Base-by-base conservation (phyloP, 2,113 vertebrate genomes). In the Lates calcarifer region DNA sequence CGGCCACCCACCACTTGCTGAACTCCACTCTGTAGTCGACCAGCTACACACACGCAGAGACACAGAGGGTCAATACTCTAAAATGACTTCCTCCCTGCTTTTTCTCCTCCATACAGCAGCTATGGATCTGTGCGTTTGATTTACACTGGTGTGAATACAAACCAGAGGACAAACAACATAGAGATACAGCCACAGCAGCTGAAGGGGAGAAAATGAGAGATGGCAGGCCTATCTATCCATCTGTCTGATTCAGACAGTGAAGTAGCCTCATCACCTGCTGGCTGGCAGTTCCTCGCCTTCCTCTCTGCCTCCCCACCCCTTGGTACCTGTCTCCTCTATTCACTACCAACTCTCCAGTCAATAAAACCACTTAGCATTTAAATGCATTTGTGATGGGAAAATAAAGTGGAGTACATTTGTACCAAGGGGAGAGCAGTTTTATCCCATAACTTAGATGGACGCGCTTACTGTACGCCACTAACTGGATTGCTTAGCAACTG, bases 1-100 rank as follows among this genome's bases (percentile, higher is more conserved):
- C 95, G 0, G 95, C 84, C 84, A 96, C 92, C 98, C 98, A 99
- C 98, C 98, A 99, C 88, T 97, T 99, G 93, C 98, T 99, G 94
- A 99, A 99, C 88, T 99, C 97, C 84, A 95, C 92, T 93, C 95
- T 95, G 94, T 97, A 96, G 91, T 99, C 97, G 49, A 98, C 90
- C 17, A 98, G 94, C 98, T 99, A 84, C 61, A 89, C 74, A 88
- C 77, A 86, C 31, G 18, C 79, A 87, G 68, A 90, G 39, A 87
- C 70, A 86, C 63, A 77, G 58, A 80, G 47, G 72, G 55, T 91
- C 88, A 84, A 89, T 85, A 87, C 60, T 70, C 53, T 68, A 86
- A 84, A 89, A 90, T 82, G 80, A 88, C 85, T 88, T 87, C 72
- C 82, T 67, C 26, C 81, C 49, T 20, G 49, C 74, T 60, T 69